These are phyloP conservation scores for Astatotilapia flaviijosephi DNA, from an alignment of 2,113 vertebrate genomes.

Conservation along the genomic window DNA sequence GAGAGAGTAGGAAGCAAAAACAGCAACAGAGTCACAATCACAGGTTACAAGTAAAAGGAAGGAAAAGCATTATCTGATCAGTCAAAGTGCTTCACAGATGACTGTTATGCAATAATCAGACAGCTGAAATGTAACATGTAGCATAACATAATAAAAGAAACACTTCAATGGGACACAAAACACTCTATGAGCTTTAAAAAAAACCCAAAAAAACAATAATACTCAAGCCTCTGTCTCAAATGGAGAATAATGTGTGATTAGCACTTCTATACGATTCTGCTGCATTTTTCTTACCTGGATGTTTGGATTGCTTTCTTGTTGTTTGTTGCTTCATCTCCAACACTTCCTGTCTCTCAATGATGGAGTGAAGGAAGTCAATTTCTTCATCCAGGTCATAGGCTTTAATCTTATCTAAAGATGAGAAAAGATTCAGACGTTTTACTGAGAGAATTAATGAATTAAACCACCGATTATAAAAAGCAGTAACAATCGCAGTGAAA, in stretches of 20 bases:
- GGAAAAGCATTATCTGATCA: not conserved
- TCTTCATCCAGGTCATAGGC: conserved; percentile 72
- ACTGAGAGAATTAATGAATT: not conserved
- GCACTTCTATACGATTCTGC: not conserved
- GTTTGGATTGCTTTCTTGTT: not conserved
- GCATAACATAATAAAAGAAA: not conserved
- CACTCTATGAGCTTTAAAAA: not conserved
- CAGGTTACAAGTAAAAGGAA: not conserved
- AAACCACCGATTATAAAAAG: not conserved
- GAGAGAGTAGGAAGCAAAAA: not conserved
- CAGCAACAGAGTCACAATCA: not conserved
- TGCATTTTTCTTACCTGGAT: conserved; percentile 53
- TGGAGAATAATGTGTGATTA: not conserved
- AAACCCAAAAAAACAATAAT: fast-evolving
- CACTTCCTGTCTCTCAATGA: conserved; percentile 67
- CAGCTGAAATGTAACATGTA: not conserved
- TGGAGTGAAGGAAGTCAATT: conserved; percentile 77
- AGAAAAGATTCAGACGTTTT: not conserved
- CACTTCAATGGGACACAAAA: not conserved
- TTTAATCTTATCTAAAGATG: not conserved
- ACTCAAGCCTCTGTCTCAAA: not conserved
- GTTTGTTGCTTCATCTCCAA: not conserved
- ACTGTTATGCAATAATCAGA: not conserved
- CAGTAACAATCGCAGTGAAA: not conserved
- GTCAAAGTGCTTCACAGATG: not conserved